These are phyloP conservation scores for Sebastes nivosus DNA, from an alignment of 2,797 vertebrate genomes.

Conservation along the genomic window DNA sequence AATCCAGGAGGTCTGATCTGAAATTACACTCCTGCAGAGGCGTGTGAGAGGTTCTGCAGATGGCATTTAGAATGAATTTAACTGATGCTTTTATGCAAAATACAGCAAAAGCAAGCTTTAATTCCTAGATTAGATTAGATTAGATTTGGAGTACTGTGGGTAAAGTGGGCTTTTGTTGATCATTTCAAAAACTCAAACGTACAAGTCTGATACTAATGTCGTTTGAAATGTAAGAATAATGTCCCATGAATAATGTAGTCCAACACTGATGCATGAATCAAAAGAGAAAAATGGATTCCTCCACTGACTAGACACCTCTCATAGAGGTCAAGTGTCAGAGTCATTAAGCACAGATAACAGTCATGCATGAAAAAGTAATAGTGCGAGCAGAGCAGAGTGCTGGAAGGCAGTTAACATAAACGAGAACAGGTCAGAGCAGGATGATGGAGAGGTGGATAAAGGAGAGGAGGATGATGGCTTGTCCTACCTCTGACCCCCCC, in stretches of 20 bases:
- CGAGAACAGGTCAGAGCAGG: not conserved
- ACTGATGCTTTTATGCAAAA: not conserved
- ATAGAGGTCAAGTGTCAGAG: slow-evolving; percentile 33
- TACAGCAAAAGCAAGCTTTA: not conserved
- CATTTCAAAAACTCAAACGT: not conserved
- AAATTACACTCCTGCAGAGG: not conserved
- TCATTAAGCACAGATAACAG: not conserved
- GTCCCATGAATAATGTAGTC: not conserved
- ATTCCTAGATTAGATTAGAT: not conserved
- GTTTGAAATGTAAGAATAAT: not conserved
- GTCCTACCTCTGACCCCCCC: not conserved
- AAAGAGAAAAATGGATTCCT: not conserved
- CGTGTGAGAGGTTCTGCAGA: not conserved
- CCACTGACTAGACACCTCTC: not conserved
- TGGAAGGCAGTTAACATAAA: slow-evolving; percentile 3
- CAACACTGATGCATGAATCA: not conserved
- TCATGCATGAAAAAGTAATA: slow-evolving; percentile 20
- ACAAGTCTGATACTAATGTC: not conserved
- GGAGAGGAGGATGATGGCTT: not conserved
- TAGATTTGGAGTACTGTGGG: not conserved
- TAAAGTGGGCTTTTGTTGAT: not conserved
- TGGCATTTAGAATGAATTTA: not conserved
- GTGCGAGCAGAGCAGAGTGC: slow-evolving; percentile 9
- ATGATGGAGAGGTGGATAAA: not conserved
- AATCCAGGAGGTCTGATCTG: slow-evolving; percentile 16